Conservation (phyloP, 1,140 invertebrate species). For the Bombus fervidus region DNA sequence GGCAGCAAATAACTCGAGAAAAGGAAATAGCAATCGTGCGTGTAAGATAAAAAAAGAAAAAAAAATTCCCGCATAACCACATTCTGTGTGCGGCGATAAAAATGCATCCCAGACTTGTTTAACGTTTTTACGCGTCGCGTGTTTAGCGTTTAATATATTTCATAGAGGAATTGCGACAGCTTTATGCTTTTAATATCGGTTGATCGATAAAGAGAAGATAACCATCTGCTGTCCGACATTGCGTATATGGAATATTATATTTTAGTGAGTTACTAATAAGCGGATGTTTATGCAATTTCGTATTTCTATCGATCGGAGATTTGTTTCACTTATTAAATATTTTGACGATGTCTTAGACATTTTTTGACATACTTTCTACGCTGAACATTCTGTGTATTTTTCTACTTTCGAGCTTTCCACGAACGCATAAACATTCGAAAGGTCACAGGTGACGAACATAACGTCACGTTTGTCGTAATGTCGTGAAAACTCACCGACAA, state of each 20-base stretch:
- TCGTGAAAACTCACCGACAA: too few relatives aligned
- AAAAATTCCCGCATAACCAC: neutral
- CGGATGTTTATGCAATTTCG: neutral
- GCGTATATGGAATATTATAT: neutral
- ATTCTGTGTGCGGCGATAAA: neutral
- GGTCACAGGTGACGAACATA: too few relatives aligned
- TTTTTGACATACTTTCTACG: too few relatives aligned
- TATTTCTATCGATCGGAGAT: neutral
- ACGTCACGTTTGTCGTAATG: too few relatives aligned
- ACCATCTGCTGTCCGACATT: neutral
- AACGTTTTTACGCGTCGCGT: neutral
- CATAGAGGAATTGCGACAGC: neutral
- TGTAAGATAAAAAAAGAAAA: constrained; percentile 38
- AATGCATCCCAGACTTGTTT: neutral
- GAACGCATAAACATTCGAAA: too few relatives aligned
- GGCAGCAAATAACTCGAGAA: constrained; percentile 35
- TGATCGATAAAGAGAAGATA: neutral
- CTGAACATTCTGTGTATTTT: too few relatives aligned
- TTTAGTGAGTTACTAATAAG: neutral
- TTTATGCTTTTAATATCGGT: neutral
- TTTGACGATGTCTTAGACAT: too few relatives aligned
- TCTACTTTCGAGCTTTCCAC: too few relatives aligned
- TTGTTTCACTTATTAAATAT: too few relatives aligned
- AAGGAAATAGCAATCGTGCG: constrained; percentile 41
- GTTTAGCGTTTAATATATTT: neutral